Evolutionary conservation across 2,888 invertebrate genomes (phyloP).

Genomic region (Chrysolina oricalcia): DNA sequence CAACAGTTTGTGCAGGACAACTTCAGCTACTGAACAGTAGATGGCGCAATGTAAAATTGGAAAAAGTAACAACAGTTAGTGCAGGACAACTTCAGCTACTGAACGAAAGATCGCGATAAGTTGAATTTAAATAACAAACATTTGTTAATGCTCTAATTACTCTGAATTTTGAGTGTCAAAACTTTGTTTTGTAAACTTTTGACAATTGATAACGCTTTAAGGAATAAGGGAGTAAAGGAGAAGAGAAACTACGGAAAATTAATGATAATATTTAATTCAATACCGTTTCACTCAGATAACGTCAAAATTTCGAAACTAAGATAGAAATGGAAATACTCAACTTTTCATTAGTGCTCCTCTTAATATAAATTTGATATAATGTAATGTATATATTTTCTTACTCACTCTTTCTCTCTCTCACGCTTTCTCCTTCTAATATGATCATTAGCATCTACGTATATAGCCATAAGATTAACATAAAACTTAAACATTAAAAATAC

Average conservation of each 20-base stretch:
- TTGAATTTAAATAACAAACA: too few species aligned
- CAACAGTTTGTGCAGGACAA: too few species aligned
- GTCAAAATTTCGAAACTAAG: neutral
- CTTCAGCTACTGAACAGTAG: too few species aligned
- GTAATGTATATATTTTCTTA: neutral
- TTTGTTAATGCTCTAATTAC: too few species aligned
- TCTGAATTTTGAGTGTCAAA: too few species aligned
- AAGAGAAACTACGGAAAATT: neutral
- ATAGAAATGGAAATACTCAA: neutral
- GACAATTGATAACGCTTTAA: too few species aligned
- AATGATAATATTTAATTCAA: neutral
- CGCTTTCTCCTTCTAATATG: neutral
- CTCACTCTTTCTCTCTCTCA: neutral
- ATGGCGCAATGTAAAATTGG: too few species aligned
- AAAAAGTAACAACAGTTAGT: too few species aligned
- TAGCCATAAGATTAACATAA: constrained; percentile 59
- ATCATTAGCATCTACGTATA: constrained; percentile 40
- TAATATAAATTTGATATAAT: neutral
- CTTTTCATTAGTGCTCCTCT: neutral
- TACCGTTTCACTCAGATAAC: constrained; percentile 1
- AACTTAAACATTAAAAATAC: constrained; percentile 64
- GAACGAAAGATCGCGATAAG: too few species aligned
- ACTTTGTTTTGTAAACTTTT: too few species aligned
- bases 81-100: too few species aligned
- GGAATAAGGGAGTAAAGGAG: too few species aligned